These are phyloP conservation scores for Mastomys natalensis DNA, from an alignment of 2,113 vertebrate species.

Conservation along the genomic window DNA sequence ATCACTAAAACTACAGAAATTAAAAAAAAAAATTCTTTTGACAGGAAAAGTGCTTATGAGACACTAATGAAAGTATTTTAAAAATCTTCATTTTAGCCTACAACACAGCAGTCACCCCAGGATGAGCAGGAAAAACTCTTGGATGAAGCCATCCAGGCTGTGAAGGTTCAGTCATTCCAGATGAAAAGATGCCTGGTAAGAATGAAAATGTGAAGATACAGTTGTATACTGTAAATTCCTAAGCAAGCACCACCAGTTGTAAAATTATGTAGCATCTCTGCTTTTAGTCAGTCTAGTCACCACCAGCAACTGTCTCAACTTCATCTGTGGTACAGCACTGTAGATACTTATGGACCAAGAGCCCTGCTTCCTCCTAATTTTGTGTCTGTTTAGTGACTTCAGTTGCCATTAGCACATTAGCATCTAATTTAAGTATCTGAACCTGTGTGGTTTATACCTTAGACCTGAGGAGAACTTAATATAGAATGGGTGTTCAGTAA, in stretches of 20 bases:
- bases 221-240: not conserved
- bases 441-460: not conserved
- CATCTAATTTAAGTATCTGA: not conserved
- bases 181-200: slow-evolving; percentile 99
- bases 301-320: not conserved
- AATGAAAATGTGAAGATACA: not conserved
- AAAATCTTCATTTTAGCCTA: slow-evolving; percentile 88
- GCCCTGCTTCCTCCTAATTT: not conserved
- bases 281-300: not conserved
- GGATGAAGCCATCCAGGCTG: slow-evolving; percentile 98
- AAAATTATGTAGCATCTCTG: not conserved
- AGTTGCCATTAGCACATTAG: not conserved
- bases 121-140: slow-evolving; percentile 99
- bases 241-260: not conserved
- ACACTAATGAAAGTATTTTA: not conserved
- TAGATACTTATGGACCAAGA: not conserved
- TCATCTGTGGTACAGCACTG: not conserved
- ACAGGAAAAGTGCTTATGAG: not conserved
- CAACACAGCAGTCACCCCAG: slow-evolving; percentile 97
- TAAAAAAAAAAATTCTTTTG: not conserved
- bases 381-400: not conserved
- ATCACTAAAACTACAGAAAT: not conserved
- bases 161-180: slow-evolving; percentile 99
- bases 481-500: not conserved
- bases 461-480: not conserved